A percentile compares a stretch with the other conserved stretches of the same genome.
Evolutionary conservation across 2,797 vertebrate genomes (phyloP).

Genomic region (Pangasius mekongensis): DNA sequence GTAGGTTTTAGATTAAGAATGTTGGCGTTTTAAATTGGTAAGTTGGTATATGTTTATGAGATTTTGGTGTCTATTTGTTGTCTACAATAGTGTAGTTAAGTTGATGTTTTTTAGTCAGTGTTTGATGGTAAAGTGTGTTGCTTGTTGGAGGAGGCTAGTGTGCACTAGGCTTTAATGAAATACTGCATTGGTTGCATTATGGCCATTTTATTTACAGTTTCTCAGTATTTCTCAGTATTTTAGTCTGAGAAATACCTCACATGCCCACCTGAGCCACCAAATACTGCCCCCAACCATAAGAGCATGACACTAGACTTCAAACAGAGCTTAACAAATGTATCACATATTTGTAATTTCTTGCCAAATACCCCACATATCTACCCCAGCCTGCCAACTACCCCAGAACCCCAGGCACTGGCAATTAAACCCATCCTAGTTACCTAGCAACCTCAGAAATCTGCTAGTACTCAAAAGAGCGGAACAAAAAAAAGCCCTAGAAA

Average conservation of each 20-base stretch:
- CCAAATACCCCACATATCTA: conserved; percentile 39
- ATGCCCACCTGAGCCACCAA: background rate
- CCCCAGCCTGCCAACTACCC: conserved; percentile 49
- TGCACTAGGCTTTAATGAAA: background rate
- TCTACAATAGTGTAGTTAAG: background rate
- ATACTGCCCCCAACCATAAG: background rate
- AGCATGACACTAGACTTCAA: background rate
- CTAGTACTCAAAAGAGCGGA: conserved; percentile 35
- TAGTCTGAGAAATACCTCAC: background rate
- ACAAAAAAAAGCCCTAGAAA: conserved; percentile 36
- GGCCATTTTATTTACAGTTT: background rate
- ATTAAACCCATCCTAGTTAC: conserved; percentile 59
- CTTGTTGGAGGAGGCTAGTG: background rate
- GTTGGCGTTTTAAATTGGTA: background rate
- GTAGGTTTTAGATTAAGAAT: background rate
- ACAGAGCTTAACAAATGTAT: background rate
- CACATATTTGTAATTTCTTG: background rate
- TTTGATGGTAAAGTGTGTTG: background rate
- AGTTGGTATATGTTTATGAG: background rate
- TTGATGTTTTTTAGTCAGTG: background rate
- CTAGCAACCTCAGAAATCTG: conserved; percentile 63
- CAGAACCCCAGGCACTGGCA: conserved; percentile 31
- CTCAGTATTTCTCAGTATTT: too few species aligned
- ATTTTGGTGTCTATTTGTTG: background rate
- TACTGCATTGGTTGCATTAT: background rate